phyloP scores from a whole-genome alignment of 2,888 invertebrate species.

The Campoplex capitator region DNA sequence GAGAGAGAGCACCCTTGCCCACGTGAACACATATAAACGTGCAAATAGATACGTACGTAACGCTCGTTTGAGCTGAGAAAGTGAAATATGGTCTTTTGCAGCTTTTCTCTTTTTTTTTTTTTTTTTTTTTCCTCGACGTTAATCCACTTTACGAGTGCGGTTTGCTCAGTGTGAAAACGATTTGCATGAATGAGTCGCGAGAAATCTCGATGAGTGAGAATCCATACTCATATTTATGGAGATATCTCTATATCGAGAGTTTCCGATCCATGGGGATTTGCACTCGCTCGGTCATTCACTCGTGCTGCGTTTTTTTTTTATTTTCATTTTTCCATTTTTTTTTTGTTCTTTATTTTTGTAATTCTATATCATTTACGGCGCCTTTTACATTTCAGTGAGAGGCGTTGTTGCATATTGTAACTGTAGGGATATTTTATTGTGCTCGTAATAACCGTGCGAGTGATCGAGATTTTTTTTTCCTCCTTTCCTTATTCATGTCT shows the following conservation, averaged over 20 bases:
- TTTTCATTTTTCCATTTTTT: background rate
- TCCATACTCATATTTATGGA: conserved; percentile 11
- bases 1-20: conserved; percentile 18
- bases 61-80: conserved; percentile 62
- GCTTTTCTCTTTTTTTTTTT: conserved; percentile 30
- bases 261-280: conserved; percentile 33
- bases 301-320: conserved; percentile 1
- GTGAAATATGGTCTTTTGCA: conserved; percentile 58
- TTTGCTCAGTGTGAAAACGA: conserved; percentile 57
- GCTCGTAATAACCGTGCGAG: conserved; percentile 44
- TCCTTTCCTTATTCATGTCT: conserved; percentile 9
- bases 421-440: conserved; percentile 33
- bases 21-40: background rate
- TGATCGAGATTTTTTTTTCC: conserved; percentile 53
- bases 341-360: conserved; percentile 32
- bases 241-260: conserved; percentile 32
- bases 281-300: conserved; percentile 51
- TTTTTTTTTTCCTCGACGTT: background rate
- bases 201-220: conserved; percentile 56
- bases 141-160: conserved; percentile 13
- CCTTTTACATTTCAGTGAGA: conserved; percentile 65
- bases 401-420: conserved; percentile 43
- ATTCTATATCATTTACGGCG: conserved; percentile 49
- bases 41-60: background rate
- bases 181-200: conserved; percentile 67